A percentile compares a stretch with the other conserved stretches of the same genome.
These are phyloP conservation scores for Carapus acus DNA, from an alignment of 2,797 vertebrate genomes.

Conservation along the genomic window DNA sequence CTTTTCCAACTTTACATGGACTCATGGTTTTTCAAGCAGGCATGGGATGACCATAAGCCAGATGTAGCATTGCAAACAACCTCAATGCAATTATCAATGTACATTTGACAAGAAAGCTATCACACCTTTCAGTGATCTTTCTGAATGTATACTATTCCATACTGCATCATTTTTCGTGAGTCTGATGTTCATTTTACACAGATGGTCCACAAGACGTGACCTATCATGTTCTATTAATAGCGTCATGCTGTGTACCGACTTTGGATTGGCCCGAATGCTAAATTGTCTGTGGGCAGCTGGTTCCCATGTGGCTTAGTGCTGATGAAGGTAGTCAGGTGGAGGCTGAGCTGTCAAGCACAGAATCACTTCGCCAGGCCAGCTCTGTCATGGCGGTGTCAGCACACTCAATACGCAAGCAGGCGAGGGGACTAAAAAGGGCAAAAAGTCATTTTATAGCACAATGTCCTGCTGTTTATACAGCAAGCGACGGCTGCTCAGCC, in stretches of 20 bases:
- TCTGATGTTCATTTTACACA: conserved; percentile 1
- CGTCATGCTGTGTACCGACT: neutral
- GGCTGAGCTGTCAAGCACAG: conserved; percentile 39
- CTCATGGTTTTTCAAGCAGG: no score
- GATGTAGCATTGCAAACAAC: conserved; percentile 28
- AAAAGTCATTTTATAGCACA: conserved; percentile 41
- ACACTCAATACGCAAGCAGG: conserved; percentile 27
- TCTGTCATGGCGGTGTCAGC: conserved; percentile 40
- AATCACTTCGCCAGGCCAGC: conserved; percentile 28
- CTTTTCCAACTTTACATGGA: no score
- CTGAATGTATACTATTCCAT: neutral
- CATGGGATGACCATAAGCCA: no score
- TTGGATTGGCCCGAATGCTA: neutral
- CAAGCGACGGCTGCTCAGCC: conserved; percentile 20
- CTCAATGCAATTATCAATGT: conserved; percentile 54
- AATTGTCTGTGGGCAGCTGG: neutral
- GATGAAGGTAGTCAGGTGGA: conserved; percentile 38
- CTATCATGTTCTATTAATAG: neutral
- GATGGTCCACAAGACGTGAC: neutral
- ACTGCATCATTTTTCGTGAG: conserved; percentile 16
- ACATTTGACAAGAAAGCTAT: conserved; percentile 35
- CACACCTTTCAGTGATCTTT: conserved; percentile 24
- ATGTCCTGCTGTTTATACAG: conserved; percentile 33
- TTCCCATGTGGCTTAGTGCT: conserved; percentile 15
- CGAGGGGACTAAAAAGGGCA: conserved; percentile 23